These are phyloP conservation scores for Habroteleia sp. DNA, from an alignment of 2,888 invertebrate species.

Conservation along the genomic window DNA sequence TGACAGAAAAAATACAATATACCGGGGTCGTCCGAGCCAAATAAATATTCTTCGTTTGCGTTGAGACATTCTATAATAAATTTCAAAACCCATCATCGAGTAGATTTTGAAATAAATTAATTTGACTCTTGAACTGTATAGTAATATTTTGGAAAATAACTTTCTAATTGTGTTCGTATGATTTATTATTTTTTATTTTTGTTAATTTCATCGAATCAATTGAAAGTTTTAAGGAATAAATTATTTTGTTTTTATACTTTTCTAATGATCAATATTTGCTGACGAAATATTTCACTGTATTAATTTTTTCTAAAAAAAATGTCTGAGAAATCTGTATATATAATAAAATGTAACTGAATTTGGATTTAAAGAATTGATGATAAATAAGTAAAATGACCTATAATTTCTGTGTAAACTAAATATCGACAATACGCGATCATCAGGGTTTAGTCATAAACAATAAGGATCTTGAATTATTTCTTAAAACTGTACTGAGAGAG, in stretches of 20 bases:
- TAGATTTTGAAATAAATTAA: background rate
- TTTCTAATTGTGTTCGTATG: no score
- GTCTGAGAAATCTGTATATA: conserved; percentile 34
- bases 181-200: no score
- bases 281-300: conserved; percentile 21
- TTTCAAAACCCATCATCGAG: background rate
- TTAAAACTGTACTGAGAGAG: conserved; percentile 38
- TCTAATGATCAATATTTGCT: conserved; percentile 9
- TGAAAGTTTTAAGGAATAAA: no score
- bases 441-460: conserved; percentile 16
- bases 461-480: conserved; percentile 20
- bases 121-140: background rate
- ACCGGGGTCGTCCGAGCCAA: conserved; percentile 48
- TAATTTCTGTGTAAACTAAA: conserved; percentile 33
- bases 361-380: conserved; percentile 16
- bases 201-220: no score
- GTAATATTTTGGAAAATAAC: no score
- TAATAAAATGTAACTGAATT: conserved; percentile 27
- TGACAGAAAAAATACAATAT: conserved; percentile 45
- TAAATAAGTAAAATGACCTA: conserved; percentile 16
- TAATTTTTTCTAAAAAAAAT: conserved; percentile 19
- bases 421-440: conserved; percentile 40
- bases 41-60: conserved; percentile 11
- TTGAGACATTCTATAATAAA: background rate
- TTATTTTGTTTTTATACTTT: conserved; percentile 8